Evolutionary conservation across 2,113 vertebrate species (phyloP).

Genomic region (Cygnus buccinator): DNA sequence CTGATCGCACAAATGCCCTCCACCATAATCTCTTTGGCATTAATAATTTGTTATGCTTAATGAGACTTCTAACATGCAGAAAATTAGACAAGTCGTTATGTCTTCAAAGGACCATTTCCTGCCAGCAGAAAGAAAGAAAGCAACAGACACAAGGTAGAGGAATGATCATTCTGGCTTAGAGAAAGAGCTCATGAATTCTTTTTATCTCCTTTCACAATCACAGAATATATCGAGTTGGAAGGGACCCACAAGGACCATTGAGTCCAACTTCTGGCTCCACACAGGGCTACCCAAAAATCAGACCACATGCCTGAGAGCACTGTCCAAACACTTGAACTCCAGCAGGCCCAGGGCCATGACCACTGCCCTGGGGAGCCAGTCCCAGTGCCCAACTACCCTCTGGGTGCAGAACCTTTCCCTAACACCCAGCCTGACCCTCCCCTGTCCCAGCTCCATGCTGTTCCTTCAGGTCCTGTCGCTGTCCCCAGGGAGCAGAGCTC

Average conservation of each 20-base stretch:
- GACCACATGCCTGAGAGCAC: not conserved
- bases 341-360: not conserved
- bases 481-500: not conserved
- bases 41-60: conserved; percentile 52
- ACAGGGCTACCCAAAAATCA: not conserved
- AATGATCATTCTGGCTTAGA: not conserved
- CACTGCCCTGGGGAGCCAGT: not conserved
- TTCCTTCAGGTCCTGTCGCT: not conserved
- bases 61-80: conserved; percentile 46
- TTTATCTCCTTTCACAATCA: not conserved
- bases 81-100: conserved; percentile 12
- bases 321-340: not conserved
- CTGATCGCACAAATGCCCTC: not conserved
- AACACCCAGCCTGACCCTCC: not conserved
- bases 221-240: not conserved
- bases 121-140: not conserved
- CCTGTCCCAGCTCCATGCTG: not conserved
- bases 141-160: not conserved
- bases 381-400: not conserved
- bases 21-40: not conserved
- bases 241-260: not conserved
- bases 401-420: not conserved
- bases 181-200: not conserved
- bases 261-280: not conserved
- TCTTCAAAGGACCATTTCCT: conserved; percentile 44